Evolutionary conservation across 2,888 invertebrate genomes (phyloP), one percentile per base, ranked within the genome.

Genomic region (Celastrina argiolus): DNA sequence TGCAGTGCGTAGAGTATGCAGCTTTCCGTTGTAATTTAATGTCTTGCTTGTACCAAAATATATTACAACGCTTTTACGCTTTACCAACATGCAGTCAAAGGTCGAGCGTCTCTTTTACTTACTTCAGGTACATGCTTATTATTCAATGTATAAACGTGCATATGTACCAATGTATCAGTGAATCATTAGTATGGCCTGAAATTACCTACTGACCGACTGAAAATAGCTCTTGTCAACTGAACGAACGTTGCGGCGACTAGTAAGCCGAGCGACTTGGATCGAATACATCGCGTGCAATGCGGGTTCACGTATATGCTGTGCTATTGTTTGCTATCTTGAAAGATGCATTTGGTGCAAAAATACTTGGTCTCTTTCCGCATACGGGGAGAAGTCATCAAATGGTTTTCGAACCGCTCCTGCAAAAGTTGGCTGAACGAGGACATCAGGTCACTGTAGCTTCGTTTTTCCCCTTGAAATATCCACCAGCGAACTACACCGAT

Each of bases 331-430:
- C 80, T 70, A 71, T 82, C 65, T 70, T 75, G 31, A 74, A 77
- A 70, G 69, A 83, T 78, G 84, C 73, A 1, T 69, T 78, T 69
- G 69, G 87, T 69, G 91, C 67, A 16, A 64, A 45, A 42, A 45
- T 92, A 69, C 77, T 92, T 10, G 91, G 83, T 1, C 70, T 91
- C 0, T 92, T 92, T 71, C 85, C 87, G 0, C 85, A 92, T 68
- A 78, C 82, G 0, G 91, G 91, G 0, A 86, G 85, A 68, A 93
- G 93, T 67, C 93, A 93, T 71, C 92, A 91, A 69, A 78, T 85
- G 65, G 87, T 92, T 2, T 92, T 91, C 71, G 80, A 85, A 65
- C 83, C 85, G 0, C 74, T 93, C 8, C 69, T 92, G 14, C 79
- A 80, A 26, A 85, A 82, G 67, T 73, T 93, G 39, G 87, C 86